Base-by-base conservation (phyloP, 2,888 invertebrate genomes). In the Caenorhabditis macrosperma region DNA sequence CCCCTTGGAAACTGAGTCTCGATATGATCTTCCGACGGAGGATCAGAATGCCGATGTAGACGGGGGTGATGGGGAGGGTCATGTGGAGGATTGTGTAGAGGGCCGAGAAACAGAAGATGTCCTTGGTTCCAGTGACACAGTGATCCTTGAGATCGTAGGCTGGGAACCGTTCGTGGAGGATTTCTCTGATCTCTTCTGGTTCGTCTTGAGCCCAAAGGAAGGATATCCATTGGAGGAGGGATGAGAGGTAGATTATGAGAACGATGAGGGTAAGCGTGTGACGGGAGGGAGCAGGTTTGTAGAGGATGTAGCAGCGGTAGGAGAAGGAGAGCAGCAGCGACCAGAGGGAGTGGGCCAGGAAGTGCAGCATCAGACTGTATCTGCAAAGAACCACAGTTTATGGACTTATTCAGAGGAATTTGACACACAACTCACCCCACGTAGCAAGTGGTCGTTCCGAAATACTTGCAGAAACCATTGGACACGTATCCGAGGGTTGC, bases 31-130 rank as follows among this genome's bases (percentile, higher is more conserved):
- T 61, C 10, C 26, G 20, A n/a, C 79, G 30, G 15, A 79, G 30
- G 17, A 54, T 54, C 20, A 74, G 28, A 26, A 79, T 68, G 24
- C 20, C 2, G 3, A 60, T 54, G 41, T 82, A 82, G 20, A 82
- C 78, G 6, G 82, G 82, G 38, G 81, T 74, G n/a, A 82, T 71
- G 9, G 82, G 82, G 0, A 82, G 28, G 6, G 82, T 81, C 80
- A 82, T 80, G 44, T 82, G 82, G 24, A 82, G 61, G 50, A 81
- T 81, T 7, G 80, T 78, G 28, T 44, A 82, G 2, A 81, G 28
- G 7, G 82, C 71, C 26, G 60, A 50, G 33, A 78, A 78, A 10
- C 66, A 54, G 28, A 78, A 1, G 15, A 78, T 74, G 54, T 74
- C 50, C 41, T 54, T 67, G 17, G 77, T 78, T 35, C 81, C 81